Percentiles rank a stretch among this genome's conserved stretches.
These are phyloP conservation scores for Drosophila pruinosa DNA, from an alignment of 1,140 invertebrate species.

Conservation along the genomic window DNA sequence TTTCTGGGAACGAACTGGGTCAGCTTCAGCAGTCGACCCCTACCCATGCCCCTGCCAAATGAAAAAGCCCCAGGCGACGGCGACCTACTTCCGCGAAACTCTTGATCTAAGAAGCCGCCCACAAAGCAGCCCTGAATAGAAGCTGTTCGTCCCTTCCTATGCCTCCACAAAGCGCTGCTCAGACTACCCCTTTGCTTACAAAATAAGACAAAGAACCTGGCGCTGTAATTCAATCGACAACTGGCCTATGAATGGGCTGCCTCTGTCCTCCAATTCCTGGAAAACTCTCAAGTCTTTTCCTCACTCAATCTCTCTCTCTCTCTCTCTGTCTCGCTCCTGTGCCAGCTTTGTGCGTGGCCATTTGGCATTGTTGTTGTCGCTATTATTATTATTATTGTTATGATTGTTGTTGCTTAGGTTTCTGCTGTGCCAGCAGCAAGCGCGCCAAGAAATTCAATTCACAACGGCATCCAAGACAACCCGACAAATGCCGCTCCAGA, in stretches of 20 bases:
- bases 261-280: conserved; percentile 48
- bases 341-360: conserved; percentile 54
- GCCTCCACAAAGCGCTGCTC: too few relatives aligned
- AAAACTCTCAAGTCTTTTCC: conserved; percentile 32
- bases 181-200: background rate
- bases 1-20: conserved; percentile 25
- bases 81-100: conserved; percentile 34
- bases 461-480: conserved; percentile 41
- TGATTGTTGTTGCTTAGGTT: conserved; percentile 8
- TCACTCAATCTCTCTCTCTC: background rate
- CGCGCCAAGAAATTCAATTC: conserved; percentile 51
- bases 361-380: conserved; percentile 26
- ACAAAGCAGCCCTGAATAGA: background rate
- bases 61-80: background rate
- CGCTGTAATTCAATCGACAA: conserved; percentile 69
- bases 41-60: background rate
- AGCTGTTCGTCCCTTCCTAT: too few relatives aligned
- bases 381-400: conserved; percentile 22
- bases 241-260: conserved; percentile 48
- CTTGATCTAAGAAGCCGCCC: conserved; percentile 10
- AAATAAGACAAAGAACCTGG: conserved; percentile 2
- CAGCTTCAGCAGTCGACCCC: background rate
- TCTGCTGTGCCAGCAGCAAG: conserved; percentile 61
- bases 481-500: conserved; percentile 48
- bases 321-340: background rate